A percentile compares a stretch with the other conserved stretches of the same genome.
Evolutionary conservation across 1,140 invertebrate genomes (phyloP).

Genomic region (Venturia canescens): DNA sequence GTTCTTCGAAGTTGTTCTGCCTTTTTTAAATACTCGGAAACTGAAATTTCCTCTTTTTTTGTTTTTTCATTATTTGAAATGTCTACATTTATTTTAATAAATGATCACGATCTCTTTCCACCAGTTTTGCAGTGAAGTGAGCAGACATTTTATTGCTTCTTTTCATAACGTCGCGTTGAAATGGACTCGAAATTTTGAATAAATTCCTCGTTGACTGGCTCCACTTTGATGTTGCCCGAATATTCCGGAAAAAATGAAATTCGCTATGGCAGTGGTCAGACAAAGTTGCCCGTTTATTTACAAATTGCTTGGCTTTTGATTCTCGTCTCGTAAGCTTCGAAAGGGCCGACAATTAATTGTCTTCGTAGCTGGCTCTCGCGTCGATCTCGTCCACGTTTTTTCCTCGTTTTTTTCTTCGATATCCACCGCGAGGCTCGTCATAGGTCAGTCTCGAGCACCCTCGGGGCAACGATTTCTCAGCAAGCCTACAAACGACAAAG

Average conservation of each 20-base stretch:
- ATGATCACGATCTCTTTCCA: too few relatives aligned
- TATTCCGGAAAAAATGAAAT: not conserved
- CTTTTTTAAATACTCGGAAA: too few relatives aligned
- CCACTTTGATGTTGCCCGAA: not conserved
- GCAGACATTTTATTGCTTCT: too few relatives aligned
- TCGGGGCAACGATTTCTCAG: conserved; percentile 56
- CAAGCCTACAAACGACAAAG: conserved; percentile 53
- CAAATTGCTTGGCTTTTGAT: conserved; percentile 10
- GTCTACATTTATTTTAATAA: too few relatives aligned
- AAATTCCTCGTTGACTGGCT: not conserved
- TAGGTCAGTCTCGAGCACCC: conserved; percentile 60
- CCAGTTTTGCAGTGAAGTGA: too few relatives aligned
- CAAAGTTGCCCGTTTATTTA: not conserved
- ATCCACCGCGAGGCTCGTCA: conserved; percentile 50
- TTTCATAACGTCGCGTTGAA: not conserved
- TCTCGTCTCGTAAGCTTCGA: not conserved
- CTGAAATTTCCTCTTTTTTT: too few relatives aligned
- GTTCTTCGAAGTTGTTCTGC: too few relatives aligned
- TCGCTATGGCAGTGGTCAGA: not conserved
- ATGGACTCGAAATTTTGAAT: not conserved
- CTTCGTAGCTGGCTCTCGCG: not conserved
- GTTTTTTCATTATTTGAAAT: too few relatives aligned
- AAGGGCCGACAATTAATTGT: not conserved
- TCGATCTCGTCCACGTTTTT: conserved; percentile 18
- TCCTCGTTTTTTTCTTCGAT: conserved; percentile 17